Conservation (phyloP, 2,888 invertebrate species). For the Drepana falcataria region DNA sequence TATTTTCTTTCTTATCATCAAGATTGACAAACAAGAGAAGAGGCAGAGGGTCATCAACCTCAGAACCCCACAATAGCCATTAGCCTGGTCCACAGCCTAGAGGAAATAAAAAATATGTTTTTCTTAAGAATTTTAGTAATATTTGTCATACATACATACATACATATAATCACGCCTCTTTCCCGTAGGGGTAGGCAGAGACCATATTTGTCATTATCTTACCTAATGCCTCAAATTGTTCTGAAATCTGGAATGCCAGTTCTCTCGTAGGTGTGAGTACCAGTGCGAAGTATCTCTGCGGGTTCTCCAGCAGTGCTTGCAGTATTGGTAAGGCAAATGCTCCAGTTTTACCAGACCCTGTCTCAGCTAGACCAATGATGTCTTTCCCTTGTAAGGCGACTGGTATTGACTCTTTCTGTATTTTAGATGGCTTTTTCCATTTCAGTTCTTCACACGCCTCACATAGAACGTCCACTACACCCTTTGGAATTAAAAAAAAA, state of each 20-base stretch:
- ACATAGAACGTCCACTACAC: slow-evolving; percentile 92
- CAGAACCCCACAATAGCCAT: too few relatives aligned
- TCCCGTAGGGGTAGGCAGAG: not conserved
- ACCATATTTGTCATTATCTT: slow-evolving; percentile 24
- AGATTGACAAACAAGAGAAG: too few relatives aligned
- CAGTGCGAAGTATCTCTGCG: slow-evolving; percentile 95
- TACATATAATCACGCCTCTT: too few relatives aligned
- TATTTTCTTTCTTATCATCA: too few relatives aligned
- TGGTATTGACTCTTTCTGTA: slow-evolving; percentile 96
- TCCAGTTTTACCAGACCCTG: slow-evolving; percentile 97
- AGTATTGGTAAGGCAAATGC: slow-evolving; percentile 98
- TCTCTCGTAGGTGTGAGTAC: slow-evolving; percentile 98
- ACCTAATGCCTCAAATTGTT: slow-evolving; percentile 98
- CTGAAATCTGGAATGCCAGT: slow-evolving; percentile 98
- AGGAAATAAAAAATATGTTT: too few relatives aligned
- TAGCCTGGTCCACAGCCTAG: too few relatives aligned
- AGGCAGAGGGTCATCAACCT: too few relatives aligned
- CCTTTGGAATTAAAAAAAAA: slow-evolving; percentile 60
- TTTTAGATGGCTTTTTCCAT: slow-evolving; percentile 97
- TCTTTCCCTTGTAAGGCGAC: slow-evolving; percentile 91
- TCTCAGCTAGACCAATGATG: slow-evolving; percentile 83
- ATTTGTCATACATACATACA: too few relatives aligned
- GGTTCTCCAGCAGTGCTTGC: slow-evolving; percentile 92
- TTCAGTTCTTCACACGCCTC: slow-evolving; percentile 94
- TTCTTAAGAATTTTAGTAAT: too few relatives aligned